Evolutionary conservation across 2,888 invertebrate species (phyloP).

Genomic region (Nephrotoma appendiculata): DNA sequence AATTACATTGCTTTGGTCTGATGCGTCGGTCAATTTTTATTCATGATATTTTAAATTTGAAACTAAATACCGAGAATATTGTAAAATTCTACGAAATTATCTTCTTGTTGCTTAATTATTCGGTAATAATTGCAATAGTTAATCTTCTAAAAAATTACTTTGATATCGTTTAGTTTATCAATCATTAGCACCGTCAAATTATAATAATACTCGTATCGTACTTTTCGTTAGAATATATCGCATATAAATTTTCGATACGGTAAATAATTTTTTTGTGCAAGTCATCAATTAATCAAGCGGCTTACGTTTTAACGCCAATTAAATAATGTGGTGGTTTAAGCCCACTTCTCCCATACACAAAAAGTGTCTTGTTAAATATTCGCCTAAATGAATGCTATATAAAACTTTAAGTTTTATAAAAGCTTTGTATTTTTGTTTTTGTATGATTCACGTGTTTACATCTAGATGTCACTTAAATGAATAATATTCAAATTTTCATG

Average conservation of each 20-base stretch:
- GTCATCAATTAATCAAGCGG: not conserved
- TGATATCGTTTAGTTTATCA: not conserved
- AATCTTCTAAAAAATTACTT: not conserved
- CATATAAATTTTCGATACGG: not conserved
- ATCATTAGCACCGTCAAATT: not conserved
- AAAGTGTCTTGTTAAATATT: not conserved
- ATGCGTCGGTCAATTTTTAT: no score
- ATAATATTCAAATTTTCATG: not conserved
- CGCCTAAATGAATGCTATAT: not conserved
- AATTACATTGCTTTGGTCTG: no score
- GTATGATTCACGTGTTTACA: not conserved
- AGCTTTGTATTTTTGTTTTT: not conserved
- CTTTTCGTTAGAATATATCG: not conserved
- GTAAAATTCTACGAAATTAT: no score
- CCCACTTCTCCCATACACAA: not conserved
- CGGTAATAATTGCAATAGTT: no score
- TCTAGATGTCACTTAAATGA: not conserved
- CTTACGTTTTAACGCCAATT: not conserved
- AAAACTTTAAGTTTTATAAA: not conserved
- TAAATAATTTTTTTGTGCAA: not conserved
- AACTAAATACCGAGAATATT: no score
- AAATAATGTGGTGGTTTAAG: not conserved
- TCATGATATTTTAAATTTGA: no score
- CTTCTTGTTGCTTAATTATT: no score
- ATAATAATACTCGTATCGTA: not conserved